phyloP scores from a whole-genome alignment of 2,113 vertebrate genomes.

The Corvus moneduloides region DNA sequence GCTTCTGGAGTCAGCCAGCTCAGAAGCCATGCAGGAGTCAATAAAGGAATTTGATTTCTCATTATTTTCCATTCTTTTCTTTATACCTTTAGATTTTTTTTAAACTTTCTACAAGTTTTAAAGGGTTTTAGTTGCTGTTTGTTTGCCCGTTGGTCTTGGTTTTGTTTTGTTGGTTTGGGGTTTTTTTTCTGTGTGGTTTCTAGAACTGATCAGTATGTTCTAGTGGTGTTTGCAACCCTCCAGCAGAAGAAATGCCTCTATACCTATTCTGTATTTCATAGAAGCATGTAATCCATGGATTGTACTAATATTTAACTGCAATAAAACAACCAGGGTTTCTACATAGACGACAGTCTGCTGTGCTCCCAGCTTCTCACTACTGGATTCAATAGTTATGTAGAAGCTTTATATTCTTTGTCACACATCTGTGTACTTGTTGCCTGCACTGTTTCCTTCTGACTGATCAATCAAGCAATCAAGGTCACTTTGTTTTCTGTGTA shows the following conservation, averaged over 20 bases:
- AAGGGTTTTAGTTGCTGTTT: not conserved
- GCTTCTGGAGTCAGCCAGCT: not conserved
- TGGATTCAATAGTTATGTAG: not conserved
- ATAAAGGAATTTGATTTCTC: not conserved
- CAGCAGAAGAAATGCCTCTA: not conserved
- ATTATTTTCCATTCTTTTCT: not conserved
- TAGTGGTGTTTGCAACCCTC: not conserved
- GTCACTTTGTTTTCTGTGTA: not conserved
- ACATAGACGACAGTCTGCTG: not conserved
- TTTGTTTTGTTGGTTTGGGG: not conserved
- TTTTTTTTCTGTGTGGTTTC: not conserved
- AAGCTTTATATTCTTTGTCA: not conserved
- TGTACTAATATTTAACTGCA: not conserved
- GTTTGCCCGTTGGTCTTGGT: not conserved
- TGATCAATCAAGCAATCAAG: accelerated
- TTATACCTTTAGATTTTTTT: not conserved
- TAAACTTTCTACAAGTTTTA: not conserved
- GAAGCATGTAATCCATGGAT: too few relatives aligned
- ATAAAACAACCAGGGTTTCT: not conserved
- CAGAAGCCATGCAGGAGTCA: not conserved
- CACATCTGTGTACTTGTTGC: not conserved
- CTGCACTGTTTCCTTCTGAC: not conserved
- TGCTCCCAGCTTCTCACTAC: not conserved
- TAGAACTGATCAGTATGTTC: not conserved
- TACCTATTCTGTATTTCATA: not conserved